Conservation (phyloP, 2,113 vertebrate species). For the Coptodon bakossiorum region DNA sequence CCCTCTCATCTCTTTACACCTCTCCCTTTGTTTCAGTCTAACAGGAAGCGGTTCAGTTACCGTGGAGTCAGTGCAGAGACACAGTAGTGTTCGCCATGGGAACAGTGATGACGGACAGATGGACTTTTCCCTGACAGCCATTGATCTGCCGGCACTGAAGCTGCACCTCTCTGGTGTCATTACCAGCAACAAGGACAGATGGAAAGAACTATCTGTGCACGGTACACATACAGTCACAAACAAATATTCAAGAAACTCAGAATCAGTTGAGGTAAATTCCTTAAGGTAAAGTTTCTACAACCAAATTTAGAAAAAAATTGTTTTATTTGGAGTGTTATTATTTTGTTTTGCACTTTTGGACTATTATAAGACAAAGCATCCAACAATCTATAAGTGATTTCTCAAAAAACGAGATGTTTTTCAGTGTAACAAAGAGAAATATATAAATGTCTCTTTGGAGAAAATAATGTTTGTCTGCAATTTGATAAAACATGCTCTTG, state of each 20-base stretch:
- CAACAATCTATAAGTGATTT: neutral
- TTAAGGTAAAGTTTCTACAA: neutral
- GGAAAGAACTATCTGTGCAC: conserved; percentile 90
- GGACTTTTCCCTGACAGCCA: conserved; percentile 81
- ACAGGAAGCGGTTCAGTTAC: conserved; percentile 68
- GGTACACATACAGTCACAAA: conserved; percentile 64
- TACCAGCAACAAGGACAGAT: conserved; percentile 88
- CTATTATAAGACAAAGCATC: neutral
- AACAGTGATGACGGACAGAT: conserved; percentile 61
- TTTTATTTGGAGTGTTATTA: neutral
- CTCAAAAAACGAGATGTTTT: neutral
- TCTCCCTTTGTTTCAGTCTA: conserved; percentile 47
- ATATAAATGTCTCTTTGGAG: neutral
- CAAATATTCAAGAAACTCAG: neutral
- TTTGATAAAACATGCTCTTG: neutral
- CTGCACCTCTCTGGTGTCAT: conserved; percentile 83
- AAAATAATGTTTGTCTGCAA: neutral
- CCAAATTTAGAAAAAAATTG: neutral
- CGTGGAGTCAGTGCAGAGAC: conserved; percentile 76
- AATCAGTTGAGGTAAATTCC: neutral
- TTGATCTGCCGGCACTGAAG: conserved; percentile 82
- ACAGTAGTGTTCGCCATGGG: conserved; percentile 69
- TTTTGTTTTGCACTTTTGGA: neutral
- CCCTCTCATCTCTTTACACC: neutral
- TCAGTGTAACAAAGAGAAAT: neutral